phyloP scores from a whole-genome alignment of 2,797 vertebrate genomes.

The Neopelma chrysocephalum region DNA sequence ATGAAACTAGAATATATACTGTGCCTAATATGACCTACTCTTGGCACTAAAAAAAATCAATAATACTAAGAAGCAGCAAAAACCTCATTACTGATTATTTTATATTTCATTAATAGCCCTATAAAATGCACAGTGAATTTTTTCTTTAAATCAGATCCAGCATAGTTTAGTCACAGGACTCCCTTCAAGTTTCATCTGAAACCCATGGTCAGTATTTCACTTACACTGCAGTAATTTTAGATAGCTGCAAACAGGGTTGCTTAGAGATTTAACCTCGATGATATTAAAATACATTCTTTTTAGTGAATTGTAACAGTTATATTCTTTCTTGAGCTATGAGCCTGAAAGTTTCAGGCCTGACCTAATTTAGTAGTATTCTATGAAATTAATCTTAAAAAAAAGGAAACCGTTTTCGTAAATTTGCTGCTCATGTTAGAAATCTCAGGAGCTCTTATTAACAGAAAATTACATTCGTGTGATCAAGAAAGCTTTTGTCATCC shows the following conservation, averaged over 20 bases:
- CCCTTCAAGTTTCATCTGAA: not conserved
- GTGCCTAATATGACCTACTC: not conserved
- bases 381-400: slow-evolving; percentile 36
- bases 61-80: not conserved
- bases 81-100: slow-evolving; percentile 14
- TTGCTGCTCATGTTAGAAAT: slow-evolving; percentile 30
- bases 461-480: slow-evolving; percentile 51
- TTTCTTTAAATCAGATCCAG: not conserved
- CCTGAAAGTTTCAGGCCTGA: slow-evolving; percentile 36
- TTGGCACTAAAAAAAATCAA: slow-evolving; percentile 7
- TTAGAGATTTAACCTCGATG: slow-evolving; percentile 20
- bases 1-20: not conserved
- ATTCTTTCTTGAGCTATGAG: not conserved
- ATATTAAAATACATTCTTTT: slow-evolving; percentile 21
- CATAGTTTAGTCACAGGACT: not conserved
- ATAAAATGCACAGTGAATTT: not conserved
- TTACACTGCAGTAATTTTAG: not conserved
- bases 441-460: slow-evolving; percentile 61
- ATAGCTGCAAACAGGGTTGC: not conserved
- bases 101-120: not conserved
- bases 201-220: not conserved
- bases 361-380: slow-evolving; percentile 37
- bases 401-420: slow-evolving; percentile 38
- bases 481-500: slow-evolving; percentile 53
- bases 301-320: slow-evolving; percentile 23